A percentile compares a stretch with the other conserved stretches of the same genome.
phyloP scores from a whole-genome alignment of 1,140 invertebrate species.

The Monomorium pharaonis region DNA sequence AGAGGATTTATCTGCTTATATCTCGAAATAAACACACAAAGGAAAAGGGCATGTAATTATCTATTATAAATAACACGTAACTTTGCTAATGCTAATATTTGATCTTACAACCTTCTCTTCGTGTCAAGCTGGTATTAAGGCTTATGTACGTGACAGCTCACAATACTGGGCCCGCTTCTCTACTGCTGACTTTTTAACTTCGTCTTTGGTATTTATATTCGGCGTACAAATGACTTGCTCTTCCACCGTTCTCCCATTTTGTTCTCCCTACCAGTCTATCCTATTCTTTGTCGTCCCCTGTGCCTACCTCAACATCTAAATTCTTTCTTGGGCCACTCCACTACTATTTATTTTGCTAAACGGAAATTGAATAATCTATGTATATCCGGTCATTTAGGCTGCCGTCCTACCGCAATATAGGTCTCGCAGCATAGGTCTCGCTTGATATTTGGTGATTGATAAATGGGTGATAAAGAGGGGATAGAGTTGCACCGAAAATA shows the following conservation, averaged over 20 bases:
- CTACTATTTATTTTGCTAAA: not conserved
- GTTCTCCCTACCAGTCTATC: slow-evolving; percentile 19
- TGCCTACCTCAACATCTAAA: slow-evolving; percentile 62
- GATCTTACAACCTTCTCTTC: slow-evolving; percentile 1
- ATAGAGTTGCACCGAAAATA: not conserved
- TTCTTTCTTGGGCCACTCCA: slow-evolving; percentile 38
- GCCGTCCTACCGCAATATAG: not conserved
- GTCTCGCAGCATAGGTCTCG: not conserved
- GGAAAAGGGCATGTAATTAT: not conserved
- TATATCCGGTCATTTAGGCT: not conserved
- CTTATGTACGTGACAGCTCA: not conserved
- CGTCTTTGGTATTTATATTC: slow-evolving; percentile 75
- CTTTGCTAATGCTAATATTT: not conserved
- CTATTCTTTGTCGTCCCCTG: slow-evolving; percentile 38
- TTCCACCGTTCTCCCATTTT: slow-evolving; percentile 14
- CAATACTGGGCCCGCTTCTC: slow-evolving; percentile 47
- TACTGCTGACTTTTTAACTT: slow-evolving; percentile 67
- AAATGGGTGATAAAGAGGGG: not conserved
- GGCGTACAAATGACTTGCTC: slow-evolving; percentile 46
- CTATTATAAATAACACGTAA: not conserved
- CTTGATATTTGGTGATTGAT: slow-evolving; percentile 6
- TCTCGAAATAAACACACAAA: not conserved
- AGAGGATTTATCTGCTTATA: not conserved
- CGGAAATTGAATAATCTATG: slow-evolving; percentile 53
- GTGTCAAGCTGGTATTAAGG: not conserved